phyloP scores from a whole-genome alignment of 2,888 invertebrate genomes.

The Apotomis capreana region DNA sequence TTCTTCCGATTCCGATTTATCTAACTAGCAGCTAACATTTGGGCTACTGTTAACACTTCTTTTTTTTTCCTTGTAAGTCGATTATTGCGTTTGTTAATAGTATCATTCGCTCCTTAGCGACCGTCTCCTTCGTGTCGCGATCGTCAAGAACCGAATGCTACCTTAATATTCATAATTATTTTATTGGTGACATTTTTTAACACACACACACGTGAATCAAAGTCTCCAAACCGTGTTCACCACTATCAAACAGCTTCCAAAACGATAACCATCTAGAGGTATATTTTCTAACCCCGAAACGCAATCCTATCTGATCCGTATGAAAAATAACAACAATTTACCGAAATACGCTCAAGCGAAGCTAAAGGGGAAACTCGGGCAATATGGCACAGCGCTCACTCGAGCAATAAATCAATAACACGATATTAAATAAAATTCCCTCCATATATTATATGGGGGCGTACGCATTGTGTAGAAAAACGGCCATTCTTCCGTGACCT shows the following conservation, averaged over 20 bases:
- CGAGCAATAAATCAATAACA: constrained; percentile 76
- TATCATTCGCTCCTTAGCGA: too few species aligned
- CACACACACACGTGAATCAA: too few species aligned
- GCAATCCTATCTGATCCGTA: constrained; percentile 33
- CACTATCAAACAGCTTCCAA: neutral
- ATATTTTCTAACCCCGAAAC: neutral
- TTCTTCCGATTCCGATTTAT: too few species aligned
- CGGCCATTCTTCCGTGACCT: constrained; percentile 57
- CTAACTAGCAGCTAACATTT: too few species aligned
- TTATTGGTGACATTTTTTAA: too few species aligned
- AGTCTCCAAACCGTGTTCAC: too few species aligned
- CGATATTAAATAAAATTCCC: constrained; percentile 78
- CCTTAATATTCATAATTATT: too few species aligned
- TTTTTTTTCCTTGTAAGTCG: too few species aligned
- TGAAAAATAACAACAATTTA: constrained; percentile 43
- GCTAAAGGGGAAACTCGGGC: constrained; percentile 57
- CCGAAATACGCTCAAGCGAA: constrained; percentile 42
- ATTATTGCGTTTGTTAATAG: too few species aligned
- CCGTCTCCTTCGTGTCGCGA: too few species aligned
- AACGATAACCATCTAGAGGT: neutral
- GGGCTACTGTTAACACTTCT: too few species aligned
- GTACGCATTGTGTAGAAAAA: constrained; percentile 63
- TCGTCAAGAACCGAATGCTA: too few species aligned
- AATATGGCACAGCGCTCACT: constrained; percentile 57
- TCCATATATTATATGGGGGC: constrained; percentile 67